Base-by-base conservation (phyloP, 2,888 invertebrate genomes). In the Drosophila planitibia region DNA sequence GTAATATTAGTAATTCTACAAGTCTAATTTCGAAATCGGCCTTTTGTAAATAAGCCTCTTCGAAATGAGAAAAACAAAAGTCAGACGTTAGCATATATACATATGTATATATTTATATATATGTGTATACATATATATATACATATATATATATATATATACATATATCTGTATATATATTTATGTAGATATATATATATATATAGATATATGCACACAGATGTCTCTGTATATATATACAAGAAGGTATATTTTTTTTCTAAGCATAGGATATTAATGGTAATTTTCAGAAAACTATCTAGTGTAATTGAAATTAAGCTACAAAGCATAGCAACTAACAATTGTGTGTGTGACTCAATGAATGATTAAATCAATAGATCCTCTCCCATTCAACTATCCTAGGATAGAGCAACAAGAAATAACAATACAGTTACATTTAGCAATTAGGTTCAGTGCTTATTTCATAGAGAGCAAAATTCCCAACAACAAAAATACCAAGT, bases 21-120 rank as follows among this genome's bases (percentile, higher is more conserved):
- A 91, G 79, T 83, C 83, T 84, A 82, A 89, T 91, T 89, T 92
- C 93, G 87, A 93, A 91, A 82, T 86, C 91, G 88, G 86, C 89
- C 81, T 90, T 90, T 82, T 92, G 89, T 85, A 91, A 91, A 89
- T 85, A 88, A 83, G 89, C 93, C 83, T 90, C 91, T 84, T 92
- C 91, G 87, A 89, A 91, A 91, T 91, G 89, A 80, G 78, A 87
- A 86, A 87, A 86, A 72, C 80, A 89, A 85, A 90, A 88, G 89
- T 81, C 83, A 81, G 86, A 89, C 70, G 85, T 90, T 90, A 90
- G 81, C 90, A 79, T 85, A 84, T 71, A 70, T 57, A 73, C 51
- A 53, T 32, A 53, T 61, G 61, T 39, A 52, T 44, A 70, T 82
- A 72, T 58, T 63, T 51, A 52, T 37, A 37, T 61, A 44, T 39